Evolutionary conservation across 2,888 invertebrate genomes (phyloP).

Genomic region (Erebia ligea): DNA sequence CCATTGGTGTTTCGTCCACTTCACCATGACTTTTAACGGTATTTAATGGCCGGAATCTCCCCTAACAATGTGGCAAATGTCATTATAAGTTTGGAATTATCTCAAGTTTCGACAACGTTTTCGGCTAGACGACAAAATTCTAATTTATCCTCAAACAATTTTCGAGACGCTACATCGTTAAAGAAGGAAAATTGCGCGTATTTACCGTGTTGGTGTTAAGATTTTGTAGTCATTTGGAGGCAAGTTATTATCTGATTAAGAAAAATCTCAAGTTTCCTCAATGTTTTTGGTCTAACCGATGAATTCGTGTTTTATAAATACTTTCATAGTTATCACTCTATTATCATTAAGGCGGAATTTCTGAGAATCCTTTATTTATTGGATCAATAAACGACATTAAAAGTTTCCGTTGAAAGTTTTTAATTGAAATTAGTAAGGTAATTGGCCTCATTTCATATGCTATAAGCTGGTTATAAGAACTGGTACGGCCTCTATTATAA

Average conservation of each 20-base stretch:
- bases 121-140: slow-evolving; percentile 12
- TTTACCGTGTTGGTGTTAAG: background rate
- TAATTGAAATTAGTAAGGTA: slow-evolving; percentile 43
- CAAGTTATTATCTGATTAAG: background rate
- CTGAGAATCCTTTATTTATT: too few relatives aligned
- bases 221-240: background rate
- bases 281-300: too few relatives aligned
- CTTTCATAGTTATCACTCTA: too few relatives aligned
- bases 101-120: slow-evolving; percentile 21
- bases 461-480: slow-evolving; percentile 48
- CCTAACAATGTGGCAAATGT: slow-evolving; percentile 40
- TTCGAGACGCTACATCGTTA: slow-evolving; percentile 12
- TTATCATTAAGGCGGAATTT: too few relatives aligned
- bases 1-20: slow-evolving; percentile 43
- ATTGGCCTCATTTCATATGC: slow-evolving; percentile 52
- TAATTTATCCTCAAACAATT: slow-evolving; percentile 18
- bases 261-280: too few relatives aligned
- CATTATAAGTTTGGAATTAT: slow-evolving; percentile 40
- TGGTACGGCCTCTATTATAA: slow-evolving; percentile 50
- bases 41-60: slow-evolving; percentile 39
- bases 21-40: slow-evolving; percentile 37
- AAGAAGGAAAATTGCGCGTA: slow-evolving; percentile 1
- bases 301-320: too few relatives aligned
- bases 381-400: too few relatives aligned
- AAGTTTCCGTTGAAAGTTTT: slow-evolving; percentile 48